phyloP scores from a whole-genome alignment of 92 coral and sea anemone genomes.

The Diadumene lineata region DNA sequence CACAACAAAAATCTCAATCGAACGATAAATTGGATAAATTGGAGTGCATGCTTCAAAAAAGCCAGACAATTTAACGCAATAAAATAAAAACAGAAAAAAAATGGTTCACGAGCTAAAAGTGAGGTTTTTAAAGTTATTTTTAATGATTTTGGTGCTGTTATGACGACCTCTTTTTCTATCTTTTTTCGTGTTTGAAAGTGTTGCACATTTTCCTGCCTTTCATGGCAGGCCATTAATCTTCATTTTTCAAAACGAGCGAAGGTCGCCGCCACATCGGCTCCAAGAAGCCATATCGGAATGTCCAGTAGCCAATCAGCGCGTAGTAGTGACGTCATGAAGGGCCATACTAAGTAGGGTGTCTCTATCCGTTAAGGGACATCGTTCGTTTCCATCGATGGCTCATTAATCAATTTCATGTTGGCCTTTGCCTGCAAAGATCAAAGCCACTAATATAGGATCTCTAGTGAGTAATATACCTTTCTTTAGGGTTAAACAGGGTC shows the following conservation, averaged over 20 bases:
- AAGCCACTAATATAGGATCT: constrained; percentile 11
- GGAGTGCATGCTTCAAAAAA: too few species aligned
- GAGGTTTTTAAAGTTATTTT: not conserved
- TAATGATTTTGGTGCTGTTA: not conserved
- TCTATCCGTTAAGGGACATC: constrained; percentile 13
- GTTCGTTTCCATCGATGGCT: constrained; percentile 33
- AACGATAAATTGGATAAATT: too few species aligned
- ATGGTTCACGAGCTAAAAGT: too few species aligned
- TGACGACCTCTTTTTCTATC: not conserved
- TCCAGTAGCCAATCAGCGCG: constrained; percentile 30
- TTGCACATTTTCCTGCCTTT: constrained; percentile 9
- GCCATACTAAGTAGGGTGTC: constrained; percentile 38
- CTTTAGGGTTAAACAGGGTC: constrained; percentile 35
- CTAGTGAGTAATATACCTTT: constrained; percentile 20
- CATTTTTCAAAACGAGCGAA: constrained; percentile 16
- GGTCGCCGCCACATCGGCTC: constrained; percentile 45
- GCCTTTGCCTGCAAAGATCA: constrained; percentile 32
- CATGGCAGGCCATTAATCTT: constrained; percentile 43
- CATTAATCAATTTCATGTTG: constrained; percentile 35
- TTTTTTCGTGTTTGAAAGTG: not conserved
- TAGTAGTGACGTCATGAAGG: constrained; percentile 2
- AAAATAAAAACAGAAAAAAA: too few species aligned
- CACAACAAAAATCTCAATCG: too few species aligned
- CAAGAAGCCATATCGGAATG: constrained; percentile 23
- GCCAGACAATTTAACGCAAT: too few species aligned